Conservation (phyloP, 92 coral and sea anemone species). For the Phenganax marumi region DNA sequence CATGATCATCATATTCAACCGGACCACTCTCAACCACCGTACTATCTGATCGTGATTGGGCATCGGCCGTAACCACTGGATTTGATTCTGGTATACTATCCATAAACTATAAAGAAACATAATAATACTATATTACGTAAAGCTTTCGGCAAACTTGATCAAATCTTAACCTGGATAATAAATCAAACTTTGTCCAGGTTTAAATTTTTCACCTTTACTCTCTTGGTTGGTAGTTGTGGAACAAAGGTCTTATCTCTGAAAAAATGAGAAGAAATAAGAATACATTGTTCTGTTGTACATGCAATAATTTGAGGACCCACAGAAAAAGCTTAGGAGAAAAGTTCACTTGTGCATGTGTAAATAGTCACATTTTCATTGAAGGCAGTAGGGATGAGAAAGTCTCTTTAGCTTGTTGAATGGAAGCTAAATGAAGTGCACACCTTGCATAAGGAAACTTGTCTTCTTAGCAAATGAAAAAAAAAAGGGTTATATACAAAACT, state of each 20-base stretch:
- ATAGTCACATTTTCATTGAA: too few relatives aligned
- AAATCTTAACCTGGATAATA: background rate
- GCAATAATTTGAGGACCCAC: too few relatives aligned
- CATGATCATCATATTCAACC: constrained; percentile 76
- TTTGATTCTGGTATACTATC: constrained; percentile 7
- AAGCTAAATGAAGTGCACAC: too few relatives aligned
- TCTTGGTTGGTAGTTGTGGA: constrained; percentile 28
- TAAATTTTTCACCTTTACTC: constrained; percentile 22
- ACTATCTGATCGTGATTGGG: constrained; percentile 31
- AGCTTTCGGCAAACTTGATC: constrained; percentile 4
- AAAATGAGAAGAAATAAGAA: background rate
- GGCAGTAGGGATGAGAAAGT: too few relatives aligned
- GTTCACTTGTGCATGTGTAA: too few relatives aligned
- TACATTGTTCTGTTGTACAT: background rate
- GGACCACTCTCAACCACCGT: constrained; percentile 92
- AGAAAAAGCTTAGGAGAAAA: too few relatives aligned
- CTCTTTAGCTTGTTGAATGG: too few relatives aligned
- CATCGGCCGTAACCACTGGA: background rate
- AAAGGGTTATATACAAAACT: too few relatives aligned
- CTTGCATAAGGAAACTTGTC: too few relatives aligned
- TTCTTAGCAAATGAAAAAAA: too few relatives aligned
- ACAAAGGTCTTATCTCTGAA: constrained; percentile 23
- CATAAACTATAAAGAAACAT: background rate
- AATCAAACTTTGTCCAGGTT: background rate
- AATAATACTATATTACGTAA: background rate